Evolutionary conservation across 2,797 vertebrate genomes (phyloP).

Genomic region (Phalanger gymnotis): DNA sequence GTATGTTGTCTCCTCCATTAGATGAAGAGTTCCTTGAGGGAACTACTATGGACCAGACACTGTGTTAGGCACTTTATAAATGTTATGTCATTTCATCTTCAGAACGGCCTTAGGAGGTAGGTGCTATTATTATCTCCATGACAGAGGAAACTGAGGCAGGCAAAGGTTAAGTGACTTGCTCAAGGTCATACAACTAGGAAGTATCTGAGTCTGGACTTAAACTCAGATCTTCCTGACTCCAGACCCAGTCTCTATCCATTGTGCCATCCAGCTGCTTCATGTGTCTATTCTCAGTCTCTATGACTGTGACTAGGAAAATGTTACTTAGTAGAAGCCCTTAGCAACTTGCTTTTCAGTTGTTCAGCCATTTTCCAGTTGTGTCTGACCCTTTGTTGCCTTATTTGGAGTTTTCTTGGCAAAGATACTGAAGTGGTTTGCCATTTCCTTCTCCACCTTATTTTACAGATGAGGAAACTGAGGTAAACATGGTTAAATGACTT

Average conservation of each 20-base stretch:
- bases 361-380: too few species aligned
- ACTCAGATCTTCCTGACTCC: neutral
- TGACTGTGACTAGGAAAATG: neutral
- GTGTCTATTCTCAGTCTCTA: neutral
- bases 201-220: neutral
- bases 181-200: neutral
- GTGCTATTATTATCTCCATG: neutral
- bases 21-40: too few species aligned
- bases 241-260: neutral
- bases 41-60: neutral
- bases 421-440: too few species aligned
- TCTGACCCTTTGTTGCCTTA: too few species aligned
- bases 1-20: too few species aligned
- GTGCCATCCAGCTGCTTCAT: neutral
- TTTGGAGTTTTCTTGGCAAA: too few species aligned
- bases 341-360: neutral
- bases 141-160: neutral
- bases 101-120: neutral
- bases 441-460: too few species aligned
- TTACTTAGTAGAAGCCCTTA: neutral
- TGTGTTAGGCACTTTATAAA: neutral
- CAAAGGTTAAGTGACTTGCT: neutral
- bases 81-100: neutral
- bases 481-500: too few species aligned
- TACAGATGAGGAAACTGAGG: too few species aligned